phyloP scores from a whole-genome alignment of 2,797 vertebrate species.

The Clarias laeviceps region DNA sequence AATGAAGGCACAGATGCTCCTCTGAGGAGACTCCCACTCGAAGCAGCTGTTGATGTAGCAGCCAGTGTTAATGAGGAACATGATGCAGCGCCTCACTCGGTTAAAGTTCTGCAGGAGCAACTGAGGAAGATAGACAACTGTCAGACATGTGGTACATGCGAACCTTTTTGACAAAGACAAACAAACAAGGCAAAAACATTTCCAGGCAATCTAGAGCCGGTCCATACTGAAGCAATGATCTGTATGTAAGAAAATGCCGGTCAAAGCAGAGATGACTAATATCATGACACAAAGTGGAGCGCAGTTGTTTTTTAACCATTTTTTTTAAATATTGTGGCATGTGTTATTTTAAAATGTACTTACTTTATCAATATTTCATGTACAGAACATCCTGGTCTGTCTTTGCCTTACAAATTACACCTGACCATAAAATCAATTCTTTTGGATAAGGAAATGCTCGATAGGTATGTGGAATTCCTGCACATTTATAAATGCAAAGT shows the following conservation, averaged over 20 bases:
- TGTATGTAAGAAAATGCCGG: neutral
- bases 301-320: neutral
- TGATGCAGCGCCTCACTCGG: conserved; percentile 86
- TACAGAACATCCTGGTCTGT: neutral
- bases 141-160: neutral
- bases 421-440: neutral
- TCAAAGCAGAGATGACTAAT: neutral
- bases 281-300: neutral
- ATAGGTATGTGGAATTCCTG: neutral
- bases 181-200: neutral
- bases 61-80: conserved; percentile 87
- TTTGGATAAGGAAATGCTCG: neutral
- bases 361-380: neutral
- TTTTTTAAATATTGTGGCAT: neutral
- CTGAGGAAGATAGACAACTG: conserved; percentile 75
- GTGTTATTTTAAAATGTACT: neutral
- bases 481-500: neutral
- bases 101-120: conserved; percentile 91
- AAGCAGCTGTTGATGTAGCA: conserved; percentile 98
- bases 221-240: neutral
- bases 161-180: neutral
- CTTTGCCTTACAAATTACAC: neutral
- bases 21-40: conserved; percentile 94
- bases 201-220: neutral
- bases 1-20: conserved; percentile 95